These are phyloP conservation scores for Aleiodes leptofemur DNA, from an alignment of 2,888 invertebrate genomes.

Conservation along the genomic window DNA sequence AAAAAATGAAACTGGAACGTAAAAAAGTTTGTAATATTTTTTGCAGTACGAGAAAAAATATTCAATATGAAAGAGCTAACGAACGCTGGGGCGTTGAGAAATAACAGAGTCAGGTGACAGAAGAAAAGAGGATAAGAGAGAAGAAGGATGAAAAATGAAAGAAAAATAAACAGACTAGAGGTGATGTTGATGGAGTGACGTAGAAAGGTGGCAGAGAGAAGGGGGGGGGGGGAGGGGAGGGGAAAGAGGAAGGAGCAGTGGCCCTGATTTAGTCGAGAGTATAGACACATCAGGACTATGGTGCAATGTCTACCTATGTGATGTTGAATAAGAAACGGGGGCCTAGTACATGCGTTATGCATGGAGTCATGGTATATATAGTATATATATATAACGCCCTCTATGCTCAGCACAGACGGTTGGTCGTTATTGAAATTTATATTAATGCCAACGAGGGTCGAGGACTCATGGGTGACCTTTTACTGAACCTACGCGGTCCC, in stretches of 20 bases:
- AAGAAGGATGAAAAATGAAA: not conserved
- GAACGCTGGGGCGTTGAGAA: slow-evolving; percentile 17
- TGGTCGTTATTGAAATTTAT: slow-evolving; percentile 66
- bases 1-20: no score
- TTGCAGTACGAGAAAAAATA: not conserved
- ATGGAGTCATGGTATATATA: slow-evolving; percentile 17
- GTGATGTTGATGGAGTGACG: slow-evolving; percentile 32
- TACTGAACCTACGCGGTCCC: slow-evolving; percentile 37
- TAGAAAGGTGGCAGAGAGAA: slow-evolving; percentile 26
- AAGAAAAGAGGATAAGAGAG: not conserved
- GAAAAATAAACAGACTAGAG: slow-evolving; percentile 28
- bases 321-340: slow-evolving; percentile 40
- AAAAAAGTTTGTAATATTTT: slow-evolving; percentile 25
- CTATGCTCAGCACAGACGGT: slow-evolving; percentile 48
- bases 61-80: slow-evolving; percentile 22
- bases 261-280: slow-evolving; percentile 27
- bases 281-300: slow-evolving; percentile 30
- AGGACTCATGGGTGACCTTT: slow-evolving; percentile 56
- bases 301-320: slow-evolving; percentile 35
- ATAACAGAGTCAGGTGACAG: slow-evolving; percentile 31
- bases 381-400: slow-evolving; percentile 37
- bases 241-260: slow-evolving; percentile 26
- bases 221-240: not conserved
- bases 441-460: slow-evolving; percentile 62
- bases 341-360: slow-evolving; percentile 36